Percentiles rank a stretch among this genome's conserved stretches.
Conservation (phyloP, 2,888 invertebrate genomes). For the Escarpia spicata region DNA sequence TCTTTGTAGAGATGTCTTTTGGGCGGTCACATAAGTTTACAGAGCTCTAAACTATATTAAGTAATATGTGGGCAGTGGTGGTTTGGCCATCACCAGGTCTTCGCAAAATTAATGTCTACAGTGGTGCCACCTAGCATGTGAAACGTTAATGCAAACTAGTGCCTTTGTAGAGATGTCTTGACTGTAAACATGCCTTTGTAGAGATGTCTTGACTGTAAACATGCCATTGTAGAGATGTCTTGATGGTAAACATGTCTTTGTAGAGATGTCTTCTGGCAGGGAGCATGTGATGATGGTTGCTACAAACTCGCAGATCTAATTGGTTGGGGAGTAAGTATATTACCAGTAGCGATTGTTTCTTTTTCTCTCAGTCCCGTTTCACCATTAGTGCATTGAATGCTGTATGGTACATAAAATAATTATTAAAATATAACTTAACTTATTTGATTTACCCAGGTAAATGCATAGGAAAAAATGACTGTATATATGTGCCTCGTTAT, state of each 20-base stretch:
- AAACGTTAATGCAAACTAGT: too few relatives aligned
- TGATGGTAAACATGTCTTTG: conserved; percentile 28
- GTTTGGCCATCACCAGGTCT: too few relatives aligned
- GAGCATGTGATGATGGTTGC: conserved; percentile 65
- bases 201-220: too few relatives aligned
- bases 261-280: conserved; percentile 66
- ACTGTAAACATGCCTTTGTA: not conserved
- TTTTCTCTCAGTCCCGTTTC: not conserved
- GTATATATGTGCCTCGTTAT: too few relatives aligned
- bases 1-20: too few relatives aligned
- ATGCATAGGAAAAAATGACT: too few relatives aligned
- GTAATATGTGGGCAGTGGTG: too few relatives aligned
- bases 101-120: too few relatives aligned
- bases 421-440: not conserved
- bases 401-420: not conserved
- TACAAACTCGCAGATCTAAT: conserved; percentile 60
- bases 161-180: not conserved
- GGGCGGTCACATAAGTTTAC: too few relatives aligned
- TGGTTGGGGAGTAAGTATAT: conserved; percentile 60
- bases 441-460: too few relatives aligned
- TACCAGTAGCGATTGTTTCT: not conserved
- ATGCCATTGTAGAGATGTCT: not conserved
- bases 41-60: too few relatives aligned
- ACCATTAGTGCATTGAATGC: not conserved
- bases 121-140: too few relatives aligned